phyloP scores from a whole-genome alignment of 2,113 vertebrate species.

The Tylochromis polylepis region DNA sequence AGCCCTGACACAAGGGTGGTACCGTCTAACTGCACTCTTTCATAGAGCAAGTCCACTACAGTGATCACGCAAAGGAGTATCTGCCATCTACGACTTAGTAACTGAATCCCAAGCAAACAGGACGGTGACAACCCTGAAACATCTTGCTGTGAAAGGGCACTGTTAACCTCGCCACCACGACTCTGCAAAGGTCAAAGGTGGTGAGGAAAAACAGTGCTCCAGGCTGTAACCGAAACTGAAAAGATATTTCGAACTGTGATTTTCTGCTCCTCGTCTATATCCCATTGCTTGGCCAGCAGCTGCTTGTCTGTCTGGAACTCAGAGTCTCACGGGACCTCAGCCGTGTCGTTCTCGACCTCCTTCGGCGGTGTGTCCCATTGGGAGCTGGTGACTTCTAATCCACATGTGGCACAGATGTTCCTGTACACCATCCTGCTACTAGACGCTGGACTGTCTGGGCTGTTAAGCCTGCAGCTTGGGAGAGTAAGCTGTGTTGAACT shows the following conservation, averaged over 20 bases:
- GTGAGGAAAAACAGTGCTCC: not conserved
- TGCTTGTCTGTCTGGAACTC: not conserved
- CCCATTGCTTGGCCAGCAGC: not conserved
- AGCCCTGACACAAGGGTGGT: not conserved
- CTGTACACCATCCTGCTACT: not conserved
- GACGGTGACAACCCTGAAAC: not conserved
- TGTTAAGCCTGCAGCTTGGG: not conserved
- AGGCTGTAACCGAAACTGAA: no score
- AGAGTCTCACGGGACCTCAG: not conserved
- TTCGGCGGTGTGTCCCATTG: not conserved
- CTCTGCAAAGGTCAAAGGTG: not conserved
- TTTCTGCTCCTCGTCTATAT: not conserved
- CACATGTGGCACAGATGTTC: not conserved
- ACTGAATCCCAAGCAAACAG: not conserved
- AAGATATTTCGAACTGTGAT: not conserved
- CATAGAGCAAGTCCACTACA: not conserved
- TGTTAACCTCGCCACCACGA: fast-evolving
- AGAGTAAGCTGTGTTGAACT: not conserved
- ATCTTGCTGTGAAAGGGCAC: not conserved
- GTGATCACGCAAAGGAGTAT: not conserved
- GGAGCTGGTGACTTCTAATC: not conserved
- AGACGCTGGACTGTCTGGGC: not conserved
- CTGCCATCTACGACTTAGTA: not conserved
- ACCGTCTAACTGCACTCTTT: not conserved
- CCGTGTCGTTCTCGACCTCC: not conserved